Conservation (phyloP, 2,888 invertebrate species). For the Lycocerus yunnanus region DNA sequence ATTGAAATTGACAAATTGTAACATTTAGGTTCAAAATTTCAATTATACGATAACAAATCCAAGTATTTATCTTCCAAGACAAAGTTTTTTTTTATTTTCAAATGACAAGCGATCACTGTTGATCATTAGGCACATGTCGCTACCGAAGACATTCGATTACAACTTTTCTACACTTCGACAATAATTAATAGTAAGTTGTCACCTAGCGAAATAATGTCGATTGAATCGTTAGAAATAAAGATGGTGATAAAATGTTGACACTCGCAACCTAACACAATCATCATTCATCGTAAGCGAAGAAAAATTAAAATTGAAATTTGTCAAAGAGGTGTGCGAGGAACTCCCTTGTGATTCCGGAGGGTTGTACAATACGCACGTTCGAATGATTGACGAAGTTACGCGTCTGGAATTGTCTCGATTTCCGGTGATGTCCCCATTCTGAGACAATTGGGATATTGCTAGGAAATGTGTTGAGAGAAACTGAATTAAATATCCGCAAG, state of each 20-base stretch:
- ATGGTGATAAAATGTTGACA: conserved; percentile 21
- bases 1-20: conserved; percentile 32
- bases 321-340: conserved; percentile 20
- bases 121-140: conserved; percentile 41
- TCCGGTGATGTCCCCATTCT: conserved; percentile 31
- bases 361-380: conserved; percentile 27
- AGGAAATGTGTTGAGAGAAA: conserved; percentile 38
- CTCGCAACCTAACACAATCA: conserved; percentile 32
- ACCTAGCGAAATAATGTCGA: conserved; percentile 32
- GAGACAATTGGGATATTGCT: conserved; percentile 37
- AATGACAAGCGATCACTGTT: conserved; percentile 42
- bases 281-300: conserved; percentile 28
- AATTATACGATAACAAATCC: conserved; percentile 23
- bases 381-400: conserved; percentile 29
- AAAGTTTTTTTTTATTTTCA: conserved; percentile 35
- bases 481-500: conserved; percentile 42
- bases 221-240: conserved; percentile 36
- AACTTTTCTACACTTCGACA: conserved; percentile 43
- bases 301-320: conserved; percentile 30
- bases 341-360: conserved; percentile 31
- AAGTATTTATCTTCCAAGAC: conserved; percentile 40
- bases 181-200: conserved; percentile 46
- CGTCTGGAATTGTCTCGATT: conserved; percentile 32
- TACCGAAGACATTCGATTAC: conserved; percentile 45
- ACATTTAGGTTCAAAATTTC: conserved; percentile 36